A percentile compares a stretch with the other conserved stretches of the same genome.
Evolutionary conservation across 2,888 invertebrate species (phyloP).

Genomic region (Sesia bembeciformis): DNA sequence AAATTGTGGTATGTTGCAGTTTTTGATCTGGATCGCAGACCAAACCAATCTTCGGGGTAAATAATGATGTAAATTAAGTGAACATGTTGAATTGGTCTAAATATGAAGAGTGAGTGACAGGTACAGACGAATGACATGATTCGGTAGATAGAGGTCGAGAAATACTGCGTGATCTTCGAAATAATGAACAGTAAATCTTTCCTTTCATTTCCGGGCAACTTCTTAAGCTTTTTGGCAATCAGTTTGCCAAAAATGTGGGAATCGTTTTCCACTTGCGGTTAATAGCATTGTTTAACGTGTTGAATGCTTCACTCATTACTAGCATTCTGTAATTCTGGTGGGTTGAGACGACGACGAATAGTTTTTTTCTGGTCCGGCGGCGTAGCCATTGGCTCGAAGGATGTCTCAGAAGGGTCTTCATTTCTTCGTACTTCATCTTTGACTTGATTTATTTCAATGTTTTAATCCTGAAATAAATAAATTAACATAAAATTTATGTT

Average conservation of each 20-base stretch:
- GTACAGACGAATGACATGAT: background rate
- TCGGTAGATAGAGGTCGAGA: background rate
- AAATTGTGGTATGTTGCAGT: background rate
- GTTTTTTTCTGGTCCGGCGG: background rate
- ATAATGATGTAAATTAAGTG: background rate
- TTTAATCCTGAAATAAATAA: background rate
- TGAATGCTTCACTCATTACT: background rate
- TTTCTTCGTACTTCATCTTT: background rate
- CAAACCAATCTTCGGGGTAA: too few species aligned
- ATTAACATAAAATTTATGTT: background rate
- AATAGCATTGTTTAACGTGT: background rate
- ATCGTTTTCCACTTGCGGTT: background rate
- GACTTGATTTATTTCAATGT: background rate
- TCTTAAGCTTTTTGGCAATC: slow-evolving; percentile 4
- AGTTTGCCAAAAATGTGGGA: slow-evolving; percentile 1
- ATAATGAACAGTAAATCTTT: slow-evolving; percentile 2
- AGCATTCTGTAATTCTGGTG: background rate
- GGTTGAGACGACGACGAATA: background rate
- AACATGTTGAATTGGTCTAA: background rate
- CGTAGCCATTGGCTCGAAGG: background rate
- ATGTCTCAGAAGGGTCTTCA: background rate
- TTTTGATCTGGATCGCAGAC: background rate
- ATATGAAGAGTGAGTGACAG: background rate
- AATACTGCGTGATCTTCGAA: slow-evolving; percentile 1
- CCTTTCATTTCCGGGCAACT: background rate